These are phyloP conservation scores for Eupeodes luniger DNA, from an alignment of 2,888 invertebrate species.

Conservation along the genomic window DNA sequence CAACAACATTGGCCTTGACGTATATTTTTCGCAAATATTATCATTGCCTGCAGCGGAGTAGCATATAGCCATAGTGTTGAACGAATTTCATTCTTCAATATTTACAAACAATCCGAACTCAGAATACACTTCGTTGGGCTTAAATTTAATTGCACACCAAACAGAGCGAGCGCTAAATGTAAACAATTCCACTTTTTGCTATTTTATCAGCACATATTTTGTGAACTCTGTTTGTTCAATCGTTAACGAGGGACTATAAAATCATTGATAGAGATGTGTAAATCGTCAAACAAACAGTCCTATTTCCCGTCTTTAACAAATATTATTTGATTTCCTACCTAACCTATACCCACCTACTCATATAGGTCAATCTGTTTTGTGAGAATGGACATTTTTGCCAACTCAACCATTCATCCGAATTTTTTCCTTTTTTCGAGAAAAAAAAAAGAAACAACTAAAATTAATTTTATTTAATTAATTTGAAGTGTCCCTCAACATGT, in stretches of 20 bases:
- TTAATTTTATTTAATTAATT: constrained; percentile 31
- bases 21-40: neutral
- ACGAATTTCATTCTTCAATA: neutral
- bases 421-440: neutral
- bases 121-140: neutral
- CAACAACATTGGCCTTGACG: neutral
- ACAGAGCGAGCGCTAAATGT: neutral
- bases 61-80: neutral
- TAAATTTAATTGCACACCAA: constrained; percentile 5
- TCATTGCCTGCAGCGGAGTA: neutral
- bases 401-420: neutral
- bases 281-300: neutral
- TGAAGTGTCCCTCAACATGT: neutral
- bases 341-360: too few relatives aligned
- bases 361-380: neutral
- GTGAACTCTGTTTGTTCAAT: constrained; percentile 22
- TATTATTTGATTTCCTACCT: neutral
- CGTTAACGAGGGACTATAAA: constrained; percentile 51
- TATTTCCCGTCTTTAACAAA: neutral
- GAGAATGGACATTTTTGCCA: neutral
- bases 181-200: neutral
- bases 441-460: neutral
- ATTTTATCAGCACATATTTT: neutral
- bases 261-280: constrained; percentile 36
- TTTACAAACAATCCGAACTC: constrained; percentile 6